Percentiles rank a stretch among this genome's conserved stretches.
Conservation (phyloP, 2,113 vertebrate genomes). For the Apteryx mantelli region DNA sequence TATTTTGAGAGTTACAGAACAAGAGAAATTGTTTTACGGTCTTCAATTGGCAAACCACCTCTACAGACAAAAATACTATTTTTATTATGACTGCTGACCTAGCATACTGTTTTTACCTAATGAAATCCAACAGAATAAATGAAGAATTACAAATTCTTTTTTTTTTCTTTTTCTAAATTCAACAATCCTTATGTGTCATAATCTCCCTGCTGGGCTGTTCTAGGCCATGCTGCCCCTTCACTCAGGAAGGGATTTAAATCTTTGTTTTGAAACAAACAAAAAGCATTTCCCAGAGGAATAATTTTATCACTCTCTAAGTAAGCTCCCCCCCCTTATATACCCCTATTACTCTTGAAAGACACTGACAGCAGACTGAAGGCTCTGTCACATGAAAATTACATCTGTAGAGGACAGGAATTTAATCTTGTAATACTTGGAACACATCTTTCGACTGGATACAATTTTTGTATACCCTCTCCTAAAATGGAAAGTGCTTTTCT, state of each 20-base stretch:
- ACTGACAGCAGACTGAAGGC: conserved; percentile 40
- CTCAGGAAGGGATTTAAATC: not conserved
- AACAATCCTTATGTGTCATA: not conserved
- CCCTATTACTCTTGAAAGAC: not conserved
- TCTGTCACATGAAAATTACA: conserved; percentile 50
- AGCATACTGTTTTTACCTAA: not conserved
- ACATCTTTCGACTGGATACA: not conserved
- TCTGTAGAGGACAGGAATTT: conserved; percentile 11
- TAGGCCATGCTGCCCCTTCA: not conserved
- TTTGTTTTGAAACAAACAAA: conserved; percentile 13
- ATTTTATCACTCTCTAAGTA: not conserved
- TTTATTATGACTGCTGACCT: not conserved
- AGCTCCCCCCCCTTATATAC: not conserved
- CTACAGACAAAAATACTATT: not conserved
- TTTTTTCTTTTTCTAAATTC: not conserved
- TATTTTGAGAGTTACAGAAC: not conserved
- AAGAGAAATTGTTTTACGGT: not conserved
- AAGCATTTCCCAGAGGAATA: conserved; percentile 13
- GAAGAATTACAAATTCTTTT: not conserved
- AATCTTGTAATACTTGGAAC: conserved; percentile 39
- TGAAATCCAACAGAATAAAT: not conserved
- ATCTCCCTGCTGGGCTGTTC: not conserved
- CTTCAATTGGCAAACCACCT: not conserved
- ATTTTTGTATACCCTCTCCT: not conserved
- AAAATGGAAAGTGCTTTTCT: not conserved